These are phyloP conservation scores for Xenops minutus DNA, from an alignment of 2,797 vertebrate species.

Conservation along the genomic window DNA sequence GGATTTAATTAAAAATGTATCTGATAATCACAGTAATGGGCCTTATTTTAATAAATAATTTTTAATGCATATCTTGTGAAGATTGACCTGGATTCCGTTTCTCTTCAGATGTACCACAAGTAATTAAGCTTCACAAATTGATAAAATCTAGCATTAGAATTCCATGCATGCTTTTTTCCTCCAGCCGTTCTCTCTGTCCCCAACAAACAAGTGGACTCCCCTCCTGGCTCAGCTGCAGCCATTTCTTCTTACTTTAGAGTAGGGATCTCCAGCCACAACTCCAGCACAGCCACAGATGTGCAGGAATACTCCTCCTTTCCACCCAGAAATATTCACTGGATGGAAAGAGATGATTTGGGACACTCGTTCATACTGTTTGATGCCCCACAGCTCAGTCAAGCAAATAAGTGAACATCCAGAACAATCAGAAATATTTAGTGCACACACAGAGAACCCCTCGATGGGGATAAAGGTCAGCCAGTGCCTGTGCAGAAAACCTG, in stretches of 20 bases:
- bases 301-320: not conserved
- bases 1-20: slow-evolving; percentile 53
- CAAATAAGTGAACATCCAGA: not conserved
- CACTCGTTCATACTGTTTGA: not conserved
- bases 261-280: not conserved
- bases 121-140: slow-evolving; percentile 35
- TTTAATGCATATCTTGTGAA: slow-evolving; percentile 13
- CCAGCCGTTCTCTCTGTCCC: not conserved
- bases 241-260: not conserved
- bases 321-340: not conserved
- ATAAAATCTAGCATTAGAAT: slow-evolving; percentile 3
- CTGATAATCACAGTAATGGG: slow-evolving; percentile 44
- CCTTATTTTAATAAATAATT: slow-evolving; percentile 49
- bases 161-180: not conserved
- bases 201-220: not conserved
- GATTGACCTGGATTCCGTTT: slow-evolving; percentile 32
- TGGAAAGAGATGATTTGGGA: not conserved
- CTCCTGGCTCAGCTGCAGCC: not conserved
- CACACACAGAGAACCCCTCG: rapidly evolving
- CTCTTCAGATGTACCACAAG: not conserved
- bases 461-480: not conserved
- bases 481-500: not conserved
- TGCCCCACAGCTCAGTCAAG: not conserved
- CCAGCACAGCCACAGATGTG: not conserved
- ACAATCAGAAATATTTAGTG: not conserved